These are phyloP conservation scores for Dufourea novaeangliae DNA, from an alignment of 1,140 invertebrate genomes.

Conservation along the genomic window DNA sequence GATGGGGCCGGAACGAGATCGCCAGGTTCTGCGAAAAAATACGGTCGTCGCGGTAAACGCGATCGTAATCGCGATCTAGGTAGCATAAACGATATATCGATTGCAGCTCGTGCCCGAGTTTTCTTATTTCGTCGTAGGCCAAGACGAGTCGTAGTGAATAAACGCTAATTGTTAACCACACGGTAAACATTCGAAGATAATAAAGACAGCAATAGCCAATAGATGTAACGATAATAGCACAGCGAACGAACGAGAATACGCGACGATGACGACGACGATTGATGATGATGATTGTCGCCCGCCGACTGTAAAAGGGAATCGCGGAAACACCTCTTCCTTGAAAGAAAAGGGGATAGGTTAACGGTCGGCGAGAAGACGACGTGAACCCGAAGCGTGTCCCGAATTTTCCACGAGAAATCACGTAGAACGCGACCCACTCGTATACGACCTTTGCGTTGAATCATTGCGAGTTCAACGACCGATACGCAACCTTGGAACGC, in stretches of 20 bases:
- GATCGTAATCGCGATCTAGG: not conserved
- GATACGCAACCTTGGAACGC: constrained; percentile 36
- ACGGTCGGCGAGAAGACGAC: not conserved
- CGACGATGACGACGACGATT: no score
- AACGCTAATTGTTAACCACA: constrained; percentile 42
- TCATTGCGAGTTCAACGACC: constrained; percentile 23
- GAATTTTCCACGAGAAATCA: not conserved
- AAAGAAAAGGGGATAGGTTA: not conserved
- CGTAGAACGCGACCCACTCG: constrained; percentile 34
- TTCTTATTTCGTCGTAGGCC: constrained; percentile 48
- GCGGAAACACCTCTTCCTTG: not conserved
- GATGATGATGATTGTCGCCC: not conserved
- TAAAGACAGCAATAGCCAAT: constrained; percentile 39
- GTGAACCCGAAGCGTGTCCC: not conserved
- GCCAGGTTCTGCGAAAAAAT: constrained; percentile 57
- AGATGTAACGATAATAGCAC: not conserved
- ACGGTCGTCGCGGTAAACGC: not conserved
- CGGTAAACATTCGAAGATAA: constrained; percentile 23
- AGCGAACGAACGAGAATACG: not conserved
- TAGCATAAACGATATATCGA: not conserved
- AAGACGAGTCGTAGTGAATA: constrained; percentile 19
- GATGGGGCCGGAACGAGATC: constrained; percentile 1
- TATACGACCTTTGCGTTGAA: constrained; percentile 51
- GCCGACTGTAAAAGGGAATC: not conserved
- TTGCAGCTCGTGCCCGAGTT: not conserved